A percentile compares a stretch with the other conserved stretches of the same genome.
These are phyloP conservation scores for Anisognathus igniventris DNA, from an alignment of 2,797 vertebrate genomes.

Conservation along the genomic window DNA sequence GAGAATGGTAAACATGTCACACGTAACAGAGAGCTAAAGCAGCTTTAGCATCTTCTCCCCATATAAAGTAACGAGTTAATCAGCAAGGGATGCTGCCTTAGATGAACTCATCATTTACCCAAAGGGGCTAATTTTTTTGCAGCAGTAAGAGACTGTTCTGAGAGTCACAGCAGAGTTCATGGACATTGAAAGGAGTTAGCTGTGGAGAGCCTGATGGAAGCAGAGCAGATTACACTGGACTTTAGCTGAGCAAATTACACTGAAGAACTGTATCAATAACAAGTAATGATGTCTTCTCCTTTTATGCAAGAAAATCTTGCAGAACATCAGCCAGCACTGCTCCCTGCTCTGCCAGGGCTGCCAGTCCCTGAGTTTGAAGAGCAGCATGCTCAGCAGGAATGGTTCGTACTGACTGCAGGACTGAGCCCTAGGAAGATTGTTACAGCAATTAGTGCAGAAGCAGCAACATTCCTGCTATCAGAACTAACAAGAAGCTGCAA, in stretches of 20 bases:
- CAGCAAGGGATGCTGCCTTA: background rate
- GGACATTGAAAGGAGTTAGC: background rate
- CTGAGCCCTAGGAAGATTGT: slow-evolving; percentile 9
- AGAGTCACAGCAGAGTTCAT: background rate
- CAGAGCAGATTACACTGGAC: background rate
- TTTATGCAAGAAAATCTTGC: background rate
- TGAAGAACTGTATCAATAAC: background rate
- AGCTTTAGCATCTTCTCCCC: background rate
- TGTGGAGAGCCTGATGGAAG: background rate
- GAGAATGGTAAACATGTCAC: background rate
- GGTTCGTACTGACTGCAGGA: background rate
- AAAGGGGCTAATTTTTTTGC: background rate
- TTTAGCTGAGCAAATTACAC: background rate
- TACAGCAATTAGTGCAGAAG: slow-evolving; percentile 60
- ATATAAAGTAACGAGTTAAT: background rate
- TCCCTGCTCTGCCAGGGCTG: background rate
- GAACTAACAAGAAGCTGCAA: slow-evolving; percentile 57
- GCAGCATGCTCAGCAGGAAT: slow-evolving; percentile 31
- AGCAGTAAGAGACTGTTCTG: background rate
- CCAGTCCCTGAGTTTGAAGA: background rate
- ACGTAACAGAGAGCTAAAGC: background rate
- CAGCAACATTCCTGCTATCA: slow-evolving; percentile 60
- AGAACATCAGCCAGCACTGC: background rate
- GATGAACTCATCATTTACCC: background rate
- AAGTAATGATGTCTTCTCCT: background rate